phyloP scores from a whole-genome alignment of 2,797 vertebrate genomes.

The Pygocentrus nattereri region DNA sequence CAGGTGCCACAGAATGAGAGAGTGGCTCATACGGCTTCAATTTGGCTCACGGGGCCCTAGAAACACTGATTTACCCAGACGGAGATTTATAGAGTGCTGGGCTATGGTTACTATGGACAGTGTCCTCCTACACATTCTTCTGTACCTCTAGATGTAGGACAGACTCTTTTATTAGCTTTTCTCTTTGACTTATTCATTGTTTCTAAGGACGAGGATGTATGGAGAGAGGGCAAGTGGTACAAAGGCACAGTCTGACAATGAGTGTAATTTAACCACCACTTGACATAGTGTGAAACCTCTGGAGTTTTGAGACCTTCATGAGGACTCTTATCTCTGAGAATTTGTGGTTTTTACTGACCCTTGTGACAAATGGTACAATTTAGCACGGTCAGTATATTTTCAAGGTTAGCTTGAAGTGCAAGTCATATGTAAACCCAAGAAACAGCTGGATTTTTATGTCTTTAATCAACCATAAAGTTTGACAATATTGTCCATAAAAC shows the following conservation, averaged over 20 bases:
- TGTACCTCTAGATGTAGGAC: slow-evolving; percentile 6
- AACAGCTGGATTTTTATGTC: background rate
- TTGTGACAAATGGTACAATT: slow-evolving; percentile 7
- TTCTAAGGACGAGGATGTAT: slow-evolving; percentile 22
- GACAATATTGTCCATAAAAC: background rate
- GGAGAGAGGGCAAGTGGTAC: slow-evolving; percentile 23
- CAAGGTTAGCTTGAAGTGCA: background rate
- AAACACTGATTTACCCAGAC: slow-evolving; percentile 51
- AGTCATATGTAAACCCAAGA: slow-evolving; percentile 1
- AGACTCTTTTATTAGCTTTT: slow-evolving; percentile 41
- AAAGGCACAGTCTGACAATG: background rate
- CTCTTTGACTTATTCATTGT: slow-evolving; percentile 35
- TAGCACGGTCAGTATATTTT: background rate
- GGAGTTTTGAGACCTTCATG: slow-evolving; percentile 1
- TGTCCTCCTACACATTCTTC: slow-evolving; percentile 55
- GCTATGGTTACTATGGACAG: slow-evolving; percentile 46
- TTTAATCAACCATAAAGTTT: slow-evolving; percentile 10
- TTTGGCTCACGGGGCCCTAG: slow-evolving; percentile 37
- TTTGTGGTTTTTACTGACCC: slow-evolving; percentile 23
- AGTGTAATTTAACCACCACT: slow-evolving; percentile 39
- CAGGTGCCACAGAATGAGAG: slow-evolving; percentile 35
- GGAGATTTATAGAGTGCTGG: slow-evolving; percentile 45
- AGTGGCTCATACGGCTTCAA: slow-evolving; percentile 42
- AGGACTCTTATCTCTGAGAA: slow-evolving; percentile 35
- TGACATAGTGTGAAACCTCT: slow-evolving; percentile 18